Evolutionary conservation across 2,797 vertebrate genomes (phyloP), one percentile per base, ranked within the genome.

Genomic region (Scleropages formosus): DNA sequence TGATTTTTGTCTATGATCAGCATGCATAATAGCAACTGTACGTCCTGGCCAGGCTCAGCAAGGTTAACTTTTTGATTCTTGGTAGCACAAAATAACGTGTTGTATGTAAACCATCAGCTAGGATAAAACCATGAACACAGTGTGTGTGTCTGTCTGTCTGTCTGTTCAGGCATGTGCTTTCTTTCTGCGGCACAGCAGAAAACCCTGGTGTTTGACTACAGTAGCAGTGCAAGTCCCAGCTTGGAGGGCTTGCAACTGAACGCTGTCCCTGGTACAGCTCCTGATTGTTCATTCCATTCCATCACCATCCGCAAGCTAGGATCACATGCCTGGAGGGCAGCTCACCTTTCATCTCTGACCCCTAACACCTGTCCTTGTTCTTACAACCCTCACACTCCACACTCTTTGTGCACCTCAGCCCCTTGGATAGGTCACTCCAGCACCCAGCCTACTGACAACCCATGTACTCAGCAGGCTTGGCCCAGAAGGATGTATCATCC

Each of bases 191-290:
- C 85, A 88, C 81, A 78, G 68, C 84, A 77, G 77, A 77, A 70
- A 86, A 80, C 81, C 84, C 76, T 80, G 80, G 72, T 82, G 75
- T 46, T 18, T 87, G 77, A 83, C 49, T 66, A 79, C 81, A 87
- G 82, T 86, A 87, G 3, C 72, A 86, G 83, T 64, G 84, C 84
- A 87, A 1, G 15, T 22, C 31, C 68, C 24, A 78, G 73, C 83
- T 80, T 88, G 73, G 26, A 26, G 13, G 22, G 1, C 49, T 39
- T 82, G 75, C 74, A 9, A 73, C 79, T 61, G 59, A 73, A 74
- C 79, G 80, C 88, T 85, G 86, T 79, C 81, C 64, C 77, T 88
- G 84, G 84, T 86, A 88, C 77, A 78, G 84, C 27, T 80, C 75
- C 82, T 84, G 63, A 68, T 0, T 26, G 39, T 81, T 75, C 82